Conservation (phyloP, 2,113 vertebrate species). For the Sylvietta virens region DNA sequence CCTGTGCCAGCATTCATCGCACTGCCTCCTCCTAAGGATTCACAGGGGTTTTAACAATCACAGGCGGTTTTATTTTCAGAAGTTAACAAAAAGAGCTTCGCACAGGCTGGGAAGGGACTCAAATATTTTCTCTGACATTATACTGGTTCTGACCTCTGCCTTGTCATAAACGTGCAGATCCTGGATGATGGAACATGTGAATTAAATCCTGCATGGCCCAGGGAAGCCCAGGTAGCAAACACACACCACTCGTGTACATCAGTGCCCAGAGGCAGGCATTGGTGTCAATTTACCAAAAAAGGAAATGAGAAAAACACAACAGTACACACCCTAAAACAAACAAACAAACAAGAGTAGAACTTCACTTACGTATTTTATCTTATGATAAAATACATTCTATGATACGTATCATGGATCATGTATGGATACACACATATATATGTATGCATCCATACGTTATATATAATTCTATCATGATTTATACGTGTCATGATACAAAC, state of each 20-base stretch:
- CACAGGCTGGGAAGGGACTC: not conserved
- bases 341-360: fast-evolving
- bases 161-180: not conserved
- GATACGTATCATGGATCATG: not conserved
- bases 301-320: not conserved
- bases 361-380: fast-evolving
- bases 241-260: fast-evolving
- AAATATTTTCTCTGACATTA: not conserved
- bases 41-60: fast-evolving
- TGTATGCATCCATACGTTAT: too few species aligned
- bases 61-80: not conserved
- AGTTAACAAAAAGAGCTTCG: not conserved
- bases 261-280: not conserved
- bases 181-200: fast-evolving
- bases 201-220: not conserved
- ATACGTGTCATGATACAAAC: not conserved
- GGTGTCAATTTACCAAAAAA: not conserved
- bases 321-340: not conserved
- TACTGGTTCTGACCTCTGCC: not conserved
- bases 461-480: too few species aligned
- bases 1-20: not conserved
- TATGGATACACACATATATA: too few species aligned
- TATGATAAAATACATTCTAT: too few species aligned
- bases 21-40: not conserved
- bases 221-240: not conserved